A percentile compares a stretch with the other conserved stretches of the same genome.
phyloP scores from a whole-genome alignment of 2,113 vertebrate genomes.

The Sceloporus tristichus region DNA sequence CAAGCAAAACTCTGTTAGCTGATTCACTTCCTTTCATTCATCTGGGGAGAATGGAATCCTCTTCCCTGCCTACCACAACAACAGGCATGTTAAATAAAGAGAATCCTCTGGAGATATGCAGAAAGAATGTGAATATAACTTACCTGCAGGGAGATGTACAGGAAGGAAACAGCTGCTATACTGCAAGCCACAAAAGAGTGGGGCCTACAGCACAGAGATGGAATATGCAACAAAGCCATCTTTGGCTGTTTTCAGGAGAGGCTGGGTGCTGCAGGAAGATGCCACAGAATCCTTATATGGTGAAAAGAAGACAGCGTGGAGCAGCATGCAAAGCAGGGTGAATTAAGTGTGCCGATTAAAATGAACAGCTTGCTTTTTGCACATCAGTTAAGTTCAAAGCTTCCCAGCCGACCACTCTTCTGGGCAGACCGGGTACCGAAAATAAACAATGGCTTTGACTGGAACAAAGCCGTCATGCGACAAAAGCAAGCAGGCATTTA shows the following conservation, averaged over 20 bases:
- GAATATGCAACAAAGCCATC: conserved; percentile 75
- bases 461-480: conserved; percentile 22
- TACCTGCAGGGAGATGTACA: conserved; percentile 66
- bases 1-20: conserved; percentile 50
- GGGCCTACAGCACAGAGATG: conserved; percentile 60
- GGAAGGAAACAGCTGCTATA: conserved; percentile 37
- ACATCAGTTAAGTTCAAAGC: conserved; percentile 74
- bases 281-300: conserved; percentile 79
- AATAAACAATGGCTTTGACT: conserved; percentile 53
- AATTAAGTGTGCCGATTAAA: conserved; percentile 80
- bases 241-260: conserved; percentile 72
- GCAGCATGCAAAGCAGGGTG: conserved; percentile 74
- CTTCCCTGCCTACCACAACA: conserved; percentile 3
- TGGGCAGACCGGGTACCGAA: conserved; percentile 57
- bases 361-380: conserved; percentile 78
- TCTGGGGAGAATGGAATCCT: not conserved
- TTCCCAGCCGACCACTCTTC: conserved; percentile 58
- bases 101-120: conserved; percentile 20
- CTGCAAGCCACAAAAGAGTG: conserved; percentile 39
- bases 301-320: conserved; percentile 75
- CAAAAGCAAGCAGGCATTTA: conserved; percentile 49
- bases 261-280: conserved; percentile 74
- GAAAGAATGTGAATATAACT: conserved; percentile 53
- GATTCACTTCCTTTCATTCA: conserved; percentile 57
- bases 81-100: conserved; percentile 46